Percentiles rank a stretch among this genome's conserved stretches.
Evolutionary conservation across 2,888 invertebrate species (phyloP).

Genomic region (Xylophagus ater): DNA sequence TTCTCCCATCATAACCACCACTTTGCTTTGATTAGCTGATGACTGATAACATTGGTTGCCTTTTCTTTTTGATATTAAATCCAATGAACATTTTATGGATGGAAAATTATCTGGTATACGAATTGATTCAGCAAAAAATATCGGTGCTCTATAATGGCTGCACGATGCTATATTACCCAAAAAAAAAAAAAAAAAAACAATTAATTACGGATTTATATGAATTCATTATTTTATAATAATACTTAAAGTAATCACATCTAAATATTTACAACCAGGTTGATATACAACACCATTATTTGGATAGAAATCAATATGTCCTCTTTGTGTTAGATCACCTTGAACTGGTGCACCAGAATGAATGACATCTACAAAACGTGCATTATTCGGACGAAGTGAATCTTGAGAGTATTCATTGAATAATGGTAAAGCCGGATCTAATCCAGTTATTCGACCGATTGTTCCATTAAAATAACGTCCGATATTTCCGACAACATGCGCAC

Average conservation of each 20-base stretch:
- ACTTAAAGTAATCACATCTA: conserved; percentile 28
- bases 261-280: conserved; percentile 31
- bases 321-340: conserved; percentile 31
- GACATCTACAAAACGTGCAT: conserved; percentile 34
- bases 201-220: not conserved
- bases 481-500: conserved; percentile 33
- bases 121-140: conserved; percentile 34
- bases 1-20: conserved; percentile 33
- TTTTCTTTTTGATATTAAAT: conserved; percentile 7
- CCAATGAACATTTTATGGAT: conserved; percentile 26
- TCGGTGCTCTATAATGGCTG: conserved; percentile 35
- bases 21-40: conserved; percentile 10
- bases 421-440: conserved; percentile 37
- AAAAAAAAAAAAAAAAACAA: not conserved
- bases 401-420: conserved; percentile 27
- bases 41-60: conserved; percentile 10
- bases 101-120: conserved; percentile 29
- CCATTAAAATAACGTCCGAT: conserved; percentile 33
- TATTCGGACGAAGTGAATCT: conserved; percentile 27
- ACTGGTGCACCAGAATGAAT: conserved; percentile 35
- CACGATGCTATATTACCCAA: conserved; percentile 23
- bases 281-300: conserved; percentile 31
- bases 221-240: conserved; percentile 17
- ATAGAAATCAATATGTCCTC: conserved; percentile 35
- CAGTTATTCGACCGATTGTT: conserved; percentile 30